Conservation (phyloP, 2,797 vertebrate species). For the Cirrhinus mrigala region DNA sequence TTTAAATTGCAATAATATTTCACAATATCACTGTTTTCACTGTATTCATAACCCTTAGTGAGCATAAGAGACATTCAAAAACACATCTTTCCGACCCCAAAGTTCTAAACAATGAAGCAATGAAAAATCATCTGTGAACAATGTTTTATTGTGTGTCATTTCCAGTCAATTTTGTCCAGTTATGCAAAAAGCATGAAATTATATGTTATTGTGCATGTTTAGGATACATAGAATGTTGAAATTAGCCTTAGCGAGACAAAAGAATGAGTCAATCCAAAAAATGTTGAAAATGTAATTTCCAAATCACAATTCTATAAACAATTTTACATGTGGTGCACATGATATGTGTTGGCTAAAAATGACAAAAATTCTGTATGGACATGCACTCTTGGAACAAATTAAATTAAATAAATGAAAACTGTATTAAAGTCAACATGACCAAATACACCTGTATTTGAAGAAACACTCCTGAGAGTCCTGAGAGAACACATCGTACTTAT, state of each 20-base stretch:
- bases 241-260: background rate
- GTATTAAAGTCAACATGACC: background rate
- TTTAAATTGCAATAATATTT: background rate
- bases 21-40: background rate
- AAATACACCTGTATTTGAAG: background rate
- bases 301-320: background rate
- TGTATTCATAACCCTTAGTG: background rate
- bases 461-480: background rate
- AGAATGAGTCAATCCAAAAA: background rate
- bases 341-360: background rate
- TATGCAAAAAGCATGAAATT: background rate
- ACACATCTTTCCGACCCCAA: background rate
- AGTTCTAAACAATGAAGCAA: background rate
- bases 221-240: background rate
- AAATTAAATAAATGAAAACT: background rate
- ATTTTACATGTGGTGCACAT: background rate
- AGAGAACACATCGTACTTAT: background rate
- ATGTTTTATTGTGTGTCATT: background rate
- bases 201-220: background rate
- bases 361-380: background rate
- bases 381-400: background rate
- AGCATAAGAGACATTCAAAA: background rate
- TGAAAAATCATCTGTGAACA: background rate
- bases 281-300: background rate
- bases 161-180: background rate